Evolutionary conservation across 1,140 invertebrate species (phyloP), one percentile per base, ranked within the genome.

Genomic region (Alviniconcha marisindica): DNA sequence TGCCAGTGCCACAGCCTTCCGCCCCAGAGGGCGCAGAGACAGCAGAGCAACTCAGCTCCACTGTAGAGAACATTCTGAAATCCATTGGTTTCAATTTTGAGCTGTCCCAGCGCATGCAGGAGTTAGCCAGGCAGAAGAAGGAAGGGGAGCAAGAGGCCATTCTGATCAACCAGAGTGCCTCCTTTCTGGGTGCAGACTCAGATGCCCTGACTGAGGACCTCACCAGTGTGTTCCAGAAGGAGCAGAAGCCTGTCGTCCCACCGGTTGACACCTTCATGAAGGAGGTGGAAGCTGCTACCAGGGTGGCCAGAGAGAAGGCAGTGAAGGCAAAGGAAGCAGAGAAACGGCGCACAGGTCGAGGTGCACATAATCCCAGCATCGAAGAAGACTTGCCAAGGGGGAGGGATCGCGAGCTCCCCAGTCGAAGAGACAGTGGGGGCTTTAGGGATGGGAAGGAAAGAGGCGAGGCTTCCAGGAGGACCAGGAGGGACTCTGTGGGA

Each of bases 1-100:
- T n/a, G n/a, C n/a, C n/a, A n/a, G n/a, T 24, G 82, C 54, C 60
- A 18, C 5, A 31, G 31, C n/a, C 42, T 40, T 69, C 44, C 69
- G 78, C 77, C 18, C 24, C n/a, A n/a, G 77, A 78, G 33, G 66
- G 79, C 31, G 42, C 76, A 44, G 78, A 88, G 15, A 69, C 81
- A 81, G 84, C 83, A 63, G 83, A 85, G 77, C 86, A 89, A 5
- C 81, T 90, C 82, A 90, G 92, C 83, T 88, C 90, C 36, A 92
- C 91, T n/a, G 91, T 93, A 56, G 89, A 92, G 89, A 92, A 92
- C 83, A 92, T 93, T 56, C 74, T 93, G 21, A 90, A 92, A 77
- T 92, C 91, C 40, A 93, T 93, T 71, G 92, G 92, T 2, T 93
- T 92, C 87, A 91, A 93, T 87, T 92, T 92, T 92, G 92, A 92